Conservation (phyloP, 2,888 invertebrate species). For the Oscheius onirici region DNA sequence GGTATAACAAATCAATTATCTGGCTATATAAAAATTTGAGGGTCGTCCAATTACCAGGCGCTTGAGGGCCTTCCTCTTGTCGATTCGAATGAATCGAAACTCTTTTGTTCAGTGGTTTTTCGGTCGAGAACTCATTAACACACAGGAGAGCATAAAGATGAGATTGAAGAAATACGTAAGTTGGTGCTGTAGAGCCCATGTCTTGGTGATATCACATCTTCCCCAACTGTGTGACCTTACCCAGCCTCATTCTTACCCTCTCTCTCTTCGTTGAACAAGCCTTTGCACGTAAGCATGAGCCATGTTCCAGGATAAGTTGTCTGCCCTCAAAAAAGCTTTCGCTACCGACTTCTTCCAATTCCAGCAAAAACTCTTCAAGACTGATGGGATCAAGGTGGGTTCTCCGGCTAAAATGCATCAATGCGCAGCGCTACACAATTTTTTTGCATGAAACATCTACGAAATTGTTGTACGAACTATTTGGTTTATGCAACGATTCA, state of each 20-base stretch:
- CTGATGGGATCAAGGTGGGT: constrained; percentile 41
- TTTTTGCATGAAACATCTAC: too few species aligned
- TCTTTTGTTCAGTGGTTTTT: constrained; percentile 63
- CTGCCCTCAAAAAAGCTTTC: constrained; percentile 59
- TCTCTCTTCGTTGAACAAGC: not conserved
- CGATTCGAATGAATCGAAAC: constrained; percentile 57
- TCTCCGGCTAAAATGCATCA: not conserved
- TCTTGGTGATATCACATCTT: not conserved
- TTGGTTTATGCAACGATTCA: not conserved
- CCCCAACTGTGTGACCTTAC: too few species aligned
- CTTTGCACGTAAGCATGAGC: constrained; percentile 18
- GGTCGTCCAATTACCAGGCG: constrained; percentile 52
- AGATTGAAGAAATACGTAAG: constrained; percentile 65
- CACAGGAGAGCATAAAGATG: constrained; percentile 66
- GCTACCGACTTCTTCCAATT: constrained; percentile 61
- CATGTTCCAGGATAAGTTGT: constrained; percentile 57
- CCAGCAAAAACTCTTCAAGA: constrained; percentile 59
- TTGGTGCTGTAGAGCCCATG: not conserved
- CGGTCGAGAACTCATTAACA: constrained; percentile 64
- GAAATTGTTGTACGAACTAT: too few species aligned
- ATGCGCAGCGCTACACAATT: not conserved
- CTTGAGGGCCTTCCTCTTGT: constrained; percentile 59
- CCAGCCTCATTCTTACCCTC: not conserved
- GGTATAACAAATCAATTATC: constrained; percentile 26
- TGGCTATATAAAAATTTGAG: constrained; percentile 17